Conservation (phyloP, 2,113 vertebrate species). For the Panthera leo region DNA sequence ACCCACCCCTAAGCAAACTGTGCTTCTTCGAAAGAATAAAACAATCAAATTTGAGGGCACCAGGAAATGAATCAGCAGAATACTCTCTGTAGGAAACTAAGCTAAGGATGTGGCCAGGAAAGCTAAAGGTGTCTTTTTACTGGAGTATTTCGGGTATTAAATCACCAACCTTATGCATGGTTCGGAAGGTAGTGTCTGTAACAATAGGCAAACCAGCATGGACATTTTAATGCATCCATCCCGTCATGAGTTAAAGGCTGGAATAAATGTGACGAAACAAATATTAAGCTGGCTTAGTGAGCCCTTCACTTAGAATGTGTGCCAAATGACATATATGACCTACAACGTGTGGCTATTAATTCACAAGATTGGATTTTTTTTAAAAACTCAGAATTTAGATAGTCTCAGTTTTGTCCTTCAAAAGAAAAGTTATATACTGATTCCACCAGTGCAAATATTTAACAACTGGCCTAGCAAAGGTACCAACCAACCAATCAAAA, state of each 20-base stretch:
- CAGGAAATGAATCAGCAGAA: constrained; percentile 69
- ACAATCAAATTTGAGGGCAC: constrained; percentile 38
- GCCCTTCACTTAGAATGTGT: constrained; percentile 33
- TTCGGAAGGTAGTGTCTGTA: neutral
- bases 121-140: constrained; percentile 36
- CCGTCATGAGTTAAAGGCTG: neutral
- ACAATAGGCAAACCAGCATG: neutral
- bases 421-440: neutral
- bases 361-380: neutral
- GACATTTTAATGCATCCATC: neutral
- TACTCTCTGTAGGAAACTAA: constrained; percentile 53
- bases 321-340: neutral
- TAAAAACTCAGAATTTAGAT: neutral
- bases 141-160: constrained; percentile 32
- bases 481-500: neutral
- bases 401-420: neutral
- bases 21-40: constrained; percentile 70
- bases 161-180: neutral
- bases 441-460: neutral
- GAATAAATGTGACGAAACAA: neutral
- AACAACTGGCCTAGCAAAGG: neutral
- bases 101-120: constrained; percentile 11
- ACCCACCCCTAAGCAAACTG: constrained; percentile 10
- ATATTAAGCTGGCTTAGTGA: neutral
- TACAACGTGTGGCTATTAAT: neutral